These are phyloP conservation scores for Potamarius usumacintae DNA, from an alignment of 2,113 vertebrate species.

Conservation along the genomic window DNA sequence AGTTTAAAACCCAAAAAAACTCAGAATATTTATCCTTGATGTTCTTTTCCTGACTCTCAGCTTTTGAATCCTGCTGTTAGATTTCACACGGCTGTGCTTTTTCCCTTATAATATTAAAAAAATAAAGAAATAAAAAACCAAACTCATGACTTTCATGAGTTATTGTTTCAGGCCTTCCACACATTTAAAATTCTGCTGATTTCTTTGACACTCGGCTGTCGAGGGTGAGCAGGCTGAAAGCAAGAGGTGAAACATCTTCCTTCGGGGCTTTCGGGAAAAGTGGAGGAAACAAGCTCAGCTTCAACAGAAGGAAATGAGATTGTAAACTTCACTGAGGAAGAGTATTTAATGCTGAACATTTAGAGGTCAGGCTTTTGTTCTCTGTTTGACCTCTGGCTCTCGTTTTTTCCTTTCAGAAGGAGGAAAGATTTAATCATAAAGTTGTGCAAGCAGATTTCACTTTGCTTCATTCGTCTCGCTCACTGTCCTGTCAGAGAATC, in stretches of 20 bases:
- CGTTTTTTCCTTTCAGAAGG: neutral
- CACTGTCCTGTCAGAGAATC: too few relatives aligned
- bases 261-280: neutral
- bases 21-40: neutral
- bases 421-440: neutral
- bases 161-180: neutral
- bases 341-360: neutral
- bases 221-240: neutral
- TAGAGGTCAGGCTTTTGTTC: constrained; percentile 18
- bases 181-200: neutral
- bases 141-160: too few relatives aligned
- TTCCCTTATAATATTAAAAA: neutral
- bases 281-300: neutral
- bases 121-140: neutral
- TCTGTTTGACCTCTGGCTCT: neutral
- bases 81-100: neutral
- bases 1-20: neutral
- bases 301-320: neutral
- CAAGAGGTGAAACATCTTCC: neutral
- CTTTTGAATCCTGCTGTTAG: neutral
- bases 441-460: neutral
- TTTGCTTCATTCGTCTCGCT: neutral
- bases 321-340: neutral
- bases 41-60: neutral
- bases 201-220: neutral